Evolutionary conservation across 2,797 vertebrate genomes (phyloP).

Genomic region (Pipistrellus nathusii): DNA sequence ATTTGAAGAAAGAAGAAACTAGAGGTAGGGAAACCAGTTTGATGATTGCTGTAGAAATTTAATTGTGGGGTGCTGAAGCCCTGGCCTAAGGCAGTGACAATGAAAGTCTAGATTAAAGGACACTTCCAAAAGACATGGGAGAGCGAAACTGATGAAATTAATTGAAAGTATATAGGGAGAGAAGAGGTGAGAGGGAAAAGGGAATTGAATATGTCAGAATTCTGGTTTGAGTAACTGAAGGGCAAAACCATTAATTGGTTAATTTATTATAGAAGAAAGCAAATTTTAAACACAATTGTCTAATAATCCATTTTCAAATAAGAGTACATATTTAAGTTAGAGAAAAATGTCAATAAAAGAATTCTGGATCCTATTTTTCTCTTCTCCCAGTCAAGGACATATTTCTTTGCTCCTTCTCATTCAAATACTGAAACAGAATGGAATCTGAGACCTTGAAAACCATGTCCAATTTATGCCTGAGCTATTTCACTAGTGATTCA

Average conservation of each 20-base stretch:
- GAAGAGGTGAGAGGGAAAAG: not conserved
- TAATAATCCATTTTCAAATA: slow-evolving; percentile 44
- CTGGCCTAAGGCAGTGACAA: not conserved
- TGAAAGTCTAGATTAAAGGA: not conserved
- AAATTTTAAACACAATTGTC: not conserved
- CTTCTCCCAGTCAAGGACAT: not conserved
- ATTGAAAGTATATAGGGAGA: not conserved
- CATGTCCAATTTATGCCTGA: not conserved
- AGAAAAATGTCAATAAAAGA: not conserved
- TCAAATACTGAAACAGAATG: slow-evolving; percentile 16
- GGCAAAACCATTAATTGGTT: slow-evolving; percentile 11
- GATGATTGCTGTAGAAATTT: not conserved
- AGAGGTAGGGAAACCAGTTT: not conserved
- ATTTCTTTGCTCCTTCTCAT: slow-evolving; percentile 46
- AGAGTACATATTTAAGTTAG: slow-evolving; percentile 52
- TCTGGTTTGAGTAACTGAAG: not conserved
- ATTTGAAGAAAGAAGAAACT: slow-evolving; percentile 26
- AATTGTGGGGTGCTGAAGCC: not conserved
- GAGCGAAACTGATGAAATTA: not conserved
- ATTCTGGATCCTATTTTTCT: not conserved
- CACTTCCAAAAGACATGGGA: not conserved
- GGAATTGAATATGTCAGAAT: not conserved
- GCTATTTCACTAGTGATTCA: slow-evolving; percentile 26
- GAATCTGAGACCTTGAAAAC: slow-evolving; percentile 49
- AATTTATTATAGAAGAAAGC: slow-evolving; percentile 1